Percentiles rank a stretch among this genome's conserved stretches.
phyloP scores from a whole-genome alignment of 2,888 invertebrate species.

The Ophion slaviceki region DNA sequence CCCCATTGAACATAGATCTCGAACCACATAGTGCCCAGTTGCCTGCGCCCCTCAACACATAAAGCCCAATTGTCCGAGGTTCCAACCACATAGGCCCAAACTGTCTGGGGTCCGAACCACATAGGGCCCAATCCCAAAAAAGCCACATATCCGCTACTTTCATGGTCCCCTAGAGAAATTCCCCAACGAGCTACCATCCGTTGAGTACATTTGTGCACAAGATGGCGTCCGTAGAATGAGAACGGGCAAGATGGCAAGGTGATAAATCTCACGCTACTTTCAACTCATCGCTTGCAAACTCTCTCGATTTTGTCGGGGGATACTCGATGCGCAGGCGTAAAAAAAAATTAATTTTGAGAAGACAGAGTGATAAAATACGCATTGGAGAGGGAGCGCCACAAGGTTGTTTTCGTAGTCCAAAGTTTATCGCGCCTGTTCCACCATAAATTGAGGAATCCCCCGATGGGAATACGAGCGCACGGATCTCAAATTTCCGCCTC shows the following conservation, averaged over 20 bases:
- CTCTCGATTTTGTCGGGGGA: constrained; percentile 32
- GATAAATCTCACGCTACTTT: background rate
- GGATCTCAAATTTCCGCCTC: constrained; percentile 78
- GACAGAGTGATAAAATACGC: background rate
- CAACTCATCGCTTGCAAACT: constrained; percentile 29
- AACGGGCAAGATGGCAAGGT: background rate
- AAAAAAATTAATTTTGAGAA: background rate
- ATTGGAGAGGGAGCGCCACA: background rate
- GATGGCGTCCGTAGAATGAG: background rate
- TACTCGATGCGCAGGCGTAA: background rate
- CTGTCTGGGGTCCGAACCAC: background rate
- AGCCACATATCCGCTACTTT: background rate
- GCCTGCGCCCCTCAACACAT: too few species aligned
- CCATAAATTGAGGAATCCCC: constrained; percentile 53
- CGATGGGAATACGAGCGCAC: constrained; percentile 65
- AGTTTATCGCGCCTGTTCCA: constrained; percentile 12
- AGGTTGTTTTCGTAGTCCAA: constrained; percentile 9
- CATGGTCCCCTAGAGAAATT: background rate
- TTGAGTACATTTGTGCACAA: background rate
- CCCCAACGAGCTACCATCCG: background rate
- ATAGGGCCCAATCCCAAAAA: background rate
- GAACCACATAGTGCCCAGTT: background rate
- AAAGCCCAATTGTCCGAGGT: too few species aligned
- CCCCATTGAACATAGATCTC: too few species aligned
- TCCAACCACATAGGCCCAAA: background rate